phyloP scores from a whole-genome alignment of 2,113 vertebrate species.

The Leuciscus idus region DNA sequence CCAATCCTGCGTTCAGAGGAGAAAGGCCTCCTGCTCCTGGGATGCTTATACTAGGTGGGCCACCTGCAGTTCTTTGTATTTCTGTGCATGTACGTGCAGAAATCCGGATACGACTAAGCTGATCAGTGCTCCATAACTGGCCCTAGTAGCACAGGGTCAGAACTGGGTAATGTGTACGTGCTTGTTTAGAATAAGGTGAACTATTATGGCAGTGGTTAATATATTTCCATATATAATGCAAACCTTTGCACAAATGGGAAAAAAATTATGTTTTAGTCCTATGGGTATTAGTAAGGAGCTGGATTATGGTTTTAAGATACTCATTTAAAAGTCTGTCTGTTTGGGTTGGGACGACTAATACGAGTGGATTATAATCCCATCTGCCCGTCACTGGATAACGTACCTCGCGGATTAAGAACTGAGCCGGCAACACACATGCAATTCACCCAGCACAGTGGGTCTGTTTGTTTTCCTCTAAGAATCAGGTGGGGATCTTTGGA shows the following conservation, averaged over 20 bases:
- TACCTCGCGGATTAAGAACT: constrained; percentile 61
- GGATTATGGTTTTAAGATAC: constrained; percentile 58
- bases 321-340: constrained; percentile 61
- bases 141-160: too few relatives aligned
- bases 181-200: constrained; percentile 1
- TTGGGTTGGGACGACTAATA: constrained; percentile 62
- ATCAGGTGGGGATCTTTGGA: constrained; percentile 22
- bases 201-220: not conserved
- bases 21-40: constrained; percentile 18
- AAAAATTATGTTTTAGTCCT: not conserved
- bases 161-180: not conserved
- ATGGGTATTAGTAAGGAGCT: not conserved
- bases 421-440: constrained; percentile 31
- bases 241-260: too few relatives aligned
- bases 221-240: not conserved
- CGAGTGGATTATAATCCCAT: constrained; percentile 69
- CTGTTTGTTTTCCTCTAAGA: constrained; percentile 2
- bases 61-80: not conserved
- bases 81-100: constrained; percentile 1
- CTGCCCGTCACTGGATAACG: constrained; percentile 58
- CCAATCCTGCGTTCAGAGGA: not conserved
- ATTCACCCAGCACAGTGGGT: not conserved
- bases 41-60: constrained; percentile 7
- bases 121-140: not conserved
- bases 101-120: not conserved